Evolutionary conservation across 1,140 invertebrate genomes (phyloP).

Genomic region (Bombus cullumanus): DNA sequence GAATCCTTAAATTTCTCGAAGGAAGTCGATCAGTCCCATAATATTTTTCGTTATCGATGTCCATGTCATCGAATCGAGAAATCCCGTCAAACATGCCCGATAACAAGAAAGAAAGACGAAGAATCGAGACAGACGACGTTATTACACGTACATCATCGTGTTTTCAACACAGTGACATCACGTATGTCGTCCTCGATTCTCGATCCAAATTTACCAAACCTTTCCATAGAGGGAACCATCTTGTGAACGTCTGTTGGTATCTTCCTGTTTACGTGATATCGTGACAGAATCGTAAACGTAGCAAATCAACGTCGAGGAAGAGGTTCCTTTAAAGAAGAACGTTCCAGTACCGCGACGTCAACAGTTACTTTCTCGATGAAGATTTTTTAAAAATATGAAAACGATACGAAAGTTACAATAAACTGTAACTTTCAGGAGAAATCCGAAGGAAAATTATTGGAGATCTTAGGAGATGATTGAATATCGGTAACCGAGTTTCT

Average conservation of each 20-base stretch:
- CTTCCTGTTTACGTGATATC: constrained; percentile 5
- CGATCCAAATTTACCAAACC: constrained; percentile 11
- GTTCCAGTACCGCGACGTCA: too few relatives aligned
- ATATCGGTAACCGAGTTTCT: too few relatives aligned
- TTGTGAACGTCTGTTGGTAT: neutral
- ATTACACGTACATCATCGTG: constrained; percentile 24
- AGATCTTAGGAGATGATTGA: too few relatives aligned
- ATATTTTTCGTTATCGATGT: neutral
- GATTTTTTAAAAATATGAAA: too few relatives aligned
- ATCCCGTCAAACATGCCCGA: neutral
- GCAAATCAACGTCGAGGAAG: constrained; percentile 18
- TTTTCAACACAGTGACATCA: neutral
- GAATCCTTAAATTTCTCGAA: neutral
- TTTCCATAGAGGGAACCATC: neutral
- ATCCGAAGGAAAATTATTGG: too few relatives aligned
- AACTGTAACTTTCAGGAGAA: too few relatives aligned
- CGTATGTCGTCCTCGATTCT: neutral
- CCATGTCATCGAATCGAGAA: neutral
- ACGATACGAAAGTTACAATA: too few relatives aligned
- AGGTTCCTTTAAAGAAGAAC: neutral
- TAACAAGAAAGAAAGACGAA: constrained; percentile 3
- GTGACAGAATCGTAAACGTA: constrained; percentile 34
- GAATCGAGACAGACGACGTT: constrained; percentile 23
- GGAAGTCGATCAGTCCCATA: neutral
- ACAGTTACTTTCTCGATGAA: too few relatives aligned